Conservation (phyloP, 1,140 invertebrate species). For the Xylocopa sonorina region DNA sequence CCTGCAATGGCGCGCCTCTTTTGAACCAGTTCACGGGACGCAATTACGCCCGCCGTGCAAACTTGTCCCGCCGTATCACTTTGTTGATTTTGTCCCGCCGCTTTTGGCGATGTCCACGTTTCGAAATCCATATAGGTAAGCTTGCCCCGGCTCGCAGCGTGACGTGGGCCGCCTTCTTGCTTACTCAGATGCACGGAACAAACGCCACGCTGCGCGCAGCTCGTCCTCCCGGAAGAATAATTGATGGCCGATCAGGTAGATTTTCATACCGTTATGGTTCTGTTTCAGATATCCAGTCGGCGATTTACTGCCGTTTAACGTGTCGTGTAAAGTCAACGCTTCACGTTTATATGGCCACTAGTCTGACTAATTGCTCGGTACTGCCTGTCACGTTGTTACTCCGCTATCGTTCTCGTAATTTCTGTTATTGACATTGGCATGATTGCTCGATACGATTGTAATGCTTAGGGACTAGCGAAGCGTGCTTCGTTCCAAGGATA, state of each 20-base stretch:
- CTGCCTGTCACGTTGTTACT: neutral
- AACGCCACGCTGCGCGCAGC: neutral
- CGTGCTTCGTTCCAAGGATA: conserved; percentile 43
- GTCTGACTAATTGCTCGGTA: neutral
- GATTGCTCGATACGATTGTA: conserved; percentile 38
- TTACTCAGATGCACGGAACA: conserved; percentile 9
- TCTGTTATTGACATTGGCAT: conserved; percentile 61
- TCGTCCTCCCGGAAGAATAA: conserved; percentile 37
- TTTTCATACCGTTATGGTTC: conserved; percentile 3
- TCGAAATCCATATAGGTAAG: conserved; percentile 58
- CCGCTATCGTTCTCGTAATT: neutral
- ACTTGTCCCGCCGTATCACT: conserved; percentile 22
- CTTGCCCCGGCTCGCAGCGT: conserved; percentile 8
- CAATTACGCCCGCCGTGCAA: conserved; percentile 44
- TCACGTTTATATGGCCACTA: neutral
- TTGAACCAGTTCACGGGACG: conserved; percentile 55
- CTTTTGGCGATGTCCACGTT: conserved; percentile 51
- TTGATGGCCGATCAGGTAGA: neutral
- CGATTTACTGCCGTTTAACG: neutral
- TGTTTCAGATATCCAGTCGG: neutral
- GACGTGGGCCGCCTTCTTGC: conserved; percentile 20
- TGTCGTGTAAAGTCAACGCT: neutral
- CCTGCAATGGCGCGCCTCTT: conserved; percentile 59
- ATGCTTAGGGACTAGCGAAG: conserved; percentile 30
- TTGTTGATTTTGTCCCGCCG: conserved; percentile 43